Evolutionary conservation across 2,888 invertebrate genomes (phyloP).

Genomic region (Melinaea menophilus): DNA sequence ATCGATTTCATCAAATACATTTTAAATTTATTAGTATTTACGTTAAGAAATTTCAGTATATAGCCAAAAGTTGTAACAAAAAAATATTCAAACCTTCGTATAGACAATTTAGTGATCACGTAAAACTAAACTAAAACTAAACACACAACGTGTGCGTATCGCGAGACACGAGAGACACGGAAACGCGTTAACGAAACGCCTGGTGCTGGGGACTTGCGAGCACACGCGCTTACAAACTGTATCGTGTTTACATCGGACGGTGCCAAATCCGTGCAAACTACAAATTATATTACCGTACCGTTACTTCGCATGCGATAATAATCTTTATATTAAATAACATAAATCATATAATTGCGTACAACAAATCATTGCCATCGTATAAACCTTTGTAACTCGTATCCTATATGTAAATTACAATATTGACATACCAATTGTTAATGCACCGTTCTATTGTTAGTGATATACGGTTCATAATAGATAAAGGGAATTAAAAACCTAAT

Average conservation of each 20-base stretch:
- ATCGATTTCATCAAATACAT: neutral
- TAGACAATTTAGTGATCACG: conserved; percentile 20
- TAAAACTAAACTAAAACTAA: conserved; percentile 16
- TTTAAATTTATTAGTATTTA: neutral
- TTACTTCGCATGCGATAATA: conserved; percentile 15
- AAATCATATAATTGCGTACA: conserved; percentile 13
- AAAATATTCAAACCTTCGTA: conserved; percentile 7
- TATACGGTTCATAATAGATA: conserved; percentile 23
- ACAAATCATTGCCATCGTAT: neutral
- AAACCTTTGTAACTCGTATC: conserved; percentile 3
- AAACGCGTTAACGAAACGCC: conserved; percentile 20
- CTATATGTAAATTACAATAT: conserved; percentile 26
- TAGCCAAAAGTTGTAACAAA: conserved; percentile 24
- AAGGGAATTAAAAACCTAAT: conserved; percentile 5
- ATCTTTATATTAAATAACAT: conserved; percentile 18
- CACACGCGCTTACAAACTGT: conserved; percentile 27
- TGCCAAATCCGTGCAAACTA: conserved; percentile 34
- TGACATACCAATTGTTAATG: conserved; percentile 27
- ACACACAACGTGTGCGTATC: conserved; percentile 10
- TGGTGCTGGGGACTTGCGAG: conserved; percentile 19
- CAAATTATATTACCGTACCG: conserved; percentile 23
- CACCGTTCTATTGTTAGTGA: conserved; percentile 15
- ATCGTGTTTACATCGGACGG: conserved; percentile 17
- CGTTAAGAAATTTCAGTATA: conserved; percentile 34
- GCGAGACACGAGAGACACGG: conserved; percentile 14